phyloP scores from a whole-genome alignment of 2,888 invertebrate genomes.

The Macropis europaea region DNA sequence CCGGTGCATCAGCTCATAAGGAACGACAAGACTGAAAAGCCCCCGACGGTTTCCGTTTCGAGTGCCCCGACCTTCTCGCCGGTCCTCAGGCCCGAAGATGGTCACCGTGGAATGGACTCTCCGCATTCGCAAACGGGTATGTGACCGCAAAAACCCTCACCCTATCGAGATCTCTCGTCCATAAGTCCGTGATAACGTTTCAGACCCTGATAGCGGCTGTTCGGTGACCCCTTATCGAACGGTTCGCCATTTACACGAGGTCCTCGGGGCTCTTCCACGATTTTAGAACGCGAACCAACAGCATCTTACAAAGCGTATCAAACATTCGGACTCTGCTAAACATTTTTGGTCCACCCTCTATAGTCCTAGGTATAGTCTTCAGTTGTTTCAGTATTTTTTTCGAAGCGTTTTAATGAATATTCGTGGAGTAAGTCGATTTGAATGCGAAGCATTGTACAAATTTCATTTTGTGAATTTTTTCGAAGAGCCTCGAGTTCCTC shows the following conservation, averaged over 20 bases:
- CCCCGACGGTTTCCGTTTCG: conserved; percentile 78
- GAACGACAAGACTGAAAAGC: conserved; percentile 80
- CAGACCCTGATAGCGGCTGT: background rate
- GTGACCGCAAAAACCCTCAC: conserved; percentile 39
- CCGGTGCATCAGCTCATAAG: conserved; percentile 79
- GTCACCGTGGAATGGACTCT: conserved; percentile 78
- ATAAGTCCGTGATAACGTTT: conserved; percentile 31
- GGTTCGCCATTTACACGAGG: background rate
- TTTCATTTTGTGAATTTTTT: background rate
- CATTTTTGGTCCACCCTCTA: no score
- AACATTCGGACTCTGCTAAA: no score
- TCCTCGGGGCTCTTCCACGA: background rate
- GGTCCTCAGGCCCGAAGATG: conserved; percentile 78
- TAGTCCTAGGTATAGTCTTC: no score
- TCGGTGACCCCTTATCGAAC: background rate
- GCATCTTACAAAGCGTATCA: no score
- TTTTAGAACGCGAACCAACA: no score
- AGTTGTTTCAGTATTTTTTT: no score
- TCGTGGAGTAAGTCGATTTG: no score
- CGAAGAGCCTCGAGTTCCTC: conserved; percentile 15
- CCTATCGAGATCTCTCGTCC: background rate
- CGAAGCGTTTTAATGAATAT: no score
- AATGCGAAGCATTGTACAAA: no score
- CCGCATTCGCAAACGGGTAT: conserved; percentile 79
- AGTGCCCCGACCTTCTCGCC: conserved; percentile 78